Conservation (phyloP, 2,888 invertebrate species). For the Marronus borbonicus region DNA sequence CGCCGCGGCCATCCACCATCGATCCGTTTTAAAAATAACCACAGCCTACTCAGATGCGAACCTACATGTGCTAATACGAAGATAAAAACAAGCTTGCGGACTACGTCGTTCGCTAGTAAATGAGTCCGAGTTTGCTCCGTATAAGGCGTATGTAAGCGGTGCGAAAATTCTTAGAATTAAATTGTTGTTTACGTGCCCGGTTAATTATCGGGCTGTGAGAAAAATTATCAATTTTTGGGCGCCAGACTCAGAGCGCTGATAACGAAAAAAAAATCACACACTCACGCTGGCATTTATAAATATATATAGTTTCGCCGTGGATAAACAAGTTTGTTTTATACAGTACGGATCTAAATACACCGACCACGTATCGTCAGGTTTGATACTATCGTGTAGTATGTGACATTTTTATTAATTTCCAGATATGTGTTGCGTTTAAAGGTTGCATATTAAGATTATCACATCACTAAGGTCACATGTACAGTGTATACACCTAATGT, state of each 20-base stretch:
- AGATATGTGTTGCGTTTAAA: no score
- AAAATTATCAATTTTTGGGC: slow-evolving; percentile 48
- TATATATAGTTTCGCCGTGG: background rate
- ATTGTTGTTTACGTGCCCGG: slow-evolving; percentile 33
- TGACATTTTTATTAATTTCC: no score
- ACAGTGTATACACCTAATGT: no score
- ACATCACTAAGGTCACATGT: no score
- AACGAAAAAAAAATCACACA: slow-evolving; percentile 32
- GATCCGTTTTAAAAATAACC: no score
- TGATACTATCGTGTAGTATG: no score
- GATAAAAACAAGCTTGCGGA: no score
- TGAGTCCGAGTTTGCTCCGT: background rate
- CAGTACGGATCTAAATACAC: no score
- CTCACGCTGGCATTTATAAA: background rate
- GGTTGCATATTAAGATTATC: no score
- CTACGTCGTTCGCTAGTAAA: background rate
- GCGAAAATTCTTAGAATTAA: slow-evolving; percentile 41
- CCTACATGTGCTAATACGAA: background rate
- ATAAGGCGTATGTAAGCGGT: background rate
- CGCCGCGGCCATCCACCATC: no score
- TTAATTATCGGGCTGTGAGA: slow-evolving; percentile 41
- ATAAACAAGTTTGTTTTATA: background rate
- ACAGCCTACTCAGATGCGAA: no score
- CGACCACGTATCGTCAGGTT: no score
- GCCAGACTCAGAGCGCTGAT: slow-evolving; percentile 34